phyloP scores from a whole-genome alignment of 2,888 invertebrate genomes.

The Tetranychus truncatus region DNA sequence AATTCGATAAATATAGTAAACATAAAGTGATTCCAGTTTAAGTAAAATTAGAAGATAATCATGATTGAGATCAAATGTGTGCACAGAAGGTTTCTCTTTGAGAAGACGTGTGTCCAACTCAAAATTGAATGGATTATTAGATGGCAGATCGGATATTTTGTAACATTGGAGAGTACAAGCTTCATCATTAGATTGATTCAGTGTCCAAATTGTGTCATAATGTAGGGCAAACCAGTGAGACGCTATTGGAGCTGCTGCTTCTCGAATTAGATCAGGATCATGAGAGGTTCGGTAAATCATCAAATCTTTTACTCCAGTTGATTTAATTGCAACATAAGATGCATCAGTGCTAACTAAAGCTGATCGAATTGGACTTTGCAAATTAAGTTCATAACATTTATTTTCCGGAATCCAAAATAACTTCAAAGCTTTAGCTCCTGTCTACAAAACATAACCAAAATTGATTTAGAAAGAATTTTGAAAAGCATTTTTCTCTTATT shows the following conservation, averaged over 20 bases:
- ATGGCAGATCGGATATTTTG: not conserved
- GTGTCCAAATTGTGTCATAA: constrained; percentile 47
- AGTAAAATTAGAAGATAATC: constrained; percentile 4
- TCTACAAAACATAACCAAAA: constrained; percentile 7
- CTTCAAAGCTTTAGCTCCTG: constrained; percentile 15
- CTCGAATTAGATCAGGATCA: constrained; percentile 11
- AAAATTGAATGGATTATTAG: not conserved
- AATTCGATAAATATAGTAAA: constrained; percentile 6
- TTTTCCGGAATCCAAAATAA: constrained; percentile 7
- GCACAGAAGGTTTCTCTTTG: not conserved
- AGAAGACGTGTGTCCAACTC: not conserved
- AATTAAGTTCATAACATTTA: constrained; percentile 10
- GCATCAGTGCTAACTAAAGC: constrained; percentile 11
- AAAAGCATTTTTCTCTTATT: not conserved
- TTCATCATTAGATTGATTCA: constrained; percentile 45
- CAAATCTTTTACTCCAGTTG: constrained; percentile 11
- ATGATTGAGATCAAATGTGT: constrained; percentile 4
- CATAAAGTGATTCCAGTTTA: not conserved
- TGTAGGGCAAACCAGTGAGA: constrained; percentile 34
- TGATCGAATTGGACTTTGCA: constrained; percentile 12
- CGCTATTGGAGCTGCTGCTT: not conserved
- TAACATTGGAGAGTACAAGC: constrained; percentile 10
- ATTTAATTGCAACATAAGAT: constrained; percentile 8
- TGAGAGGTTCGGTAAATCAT: constrained; percentile 11
- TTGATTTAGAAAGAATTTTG: not conserved